phyloP scores from a whole-genome alignment of 2,113 vertebrate genomes.

The Bubo bubo region DNA sequence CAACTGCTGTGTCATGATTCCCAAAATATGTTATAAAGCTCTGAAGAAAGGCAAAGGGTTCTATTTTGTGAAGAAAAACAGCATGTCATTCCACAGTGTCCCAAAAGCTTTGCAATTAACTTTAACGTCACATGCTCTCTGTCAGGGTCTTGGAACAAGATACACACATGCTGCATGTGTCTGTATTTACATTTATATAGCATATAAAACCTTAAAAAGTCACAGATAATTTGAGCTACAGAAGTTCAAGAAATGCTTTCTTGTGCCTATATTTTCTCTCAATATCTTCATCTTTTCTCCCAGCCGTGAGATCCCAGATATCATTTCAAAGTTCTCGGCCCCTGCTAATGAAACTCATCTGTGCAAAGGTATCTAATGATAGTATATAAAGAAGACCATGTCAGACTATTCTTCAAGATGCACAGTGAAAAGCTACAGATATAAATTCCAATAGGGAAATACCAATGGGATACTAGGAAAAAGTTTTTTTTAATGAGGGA shows the following conservation, averaged over 20 bases:
- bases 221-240: not conserved
- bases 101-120: not conserved
- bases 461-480: not conserved
- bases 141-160: not conserved
- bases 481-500: not conserved
- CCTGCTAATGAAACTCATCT: not conserved
- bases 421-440: not conserved
- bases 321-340: not conserved
- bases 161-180: not conserved
- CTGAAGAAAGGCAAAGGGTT: not conserved
- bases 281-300: not conserved
- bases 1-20: not conserved
- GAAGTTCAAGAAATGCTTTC: not conserved
- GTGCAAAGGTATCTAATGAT: not conserved
- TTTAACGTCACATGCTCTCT: not conserved
- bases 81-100: not conserved
- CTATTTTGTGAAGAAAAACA: not conserved
- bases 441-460: not conserved
- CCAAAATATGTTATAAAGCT: not conserved
- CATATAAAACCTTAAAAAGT: not conserved
- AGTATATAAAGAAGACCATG: not conserved
- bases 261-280: not conserved
- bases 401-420: not conserved
- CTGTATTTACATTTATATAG: not conserved
- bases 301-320: not conserved